phyloP scores from a whole-genome alignment of 1,140 invertebrate genomes.

The Drosophila busckii region DNA sequence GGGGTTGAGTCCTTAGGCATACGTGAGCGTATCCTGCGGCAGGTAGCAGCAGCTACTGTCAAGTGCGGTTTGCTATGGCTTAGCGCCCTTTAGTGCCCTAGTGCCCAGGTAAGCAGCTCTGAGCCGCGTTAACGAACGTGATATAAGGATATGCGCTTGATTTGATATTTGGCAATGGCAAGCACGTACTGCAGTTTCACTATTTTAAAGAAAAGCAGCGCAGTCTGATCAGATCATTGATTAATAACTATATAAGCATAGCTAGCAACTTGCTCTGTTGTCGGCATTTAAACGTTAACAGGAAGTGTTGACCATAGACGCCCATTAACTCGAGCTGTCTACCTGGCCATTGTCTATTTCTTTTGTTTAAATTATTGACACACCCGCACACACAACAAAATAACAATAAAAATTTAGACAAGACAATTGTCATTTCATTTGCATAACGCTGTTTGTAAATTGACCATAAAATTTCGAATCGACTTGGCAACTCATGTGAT shows the following conservation, averaged over 20 bases:
- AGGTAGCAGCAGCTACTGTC: conserved; percentile 27
- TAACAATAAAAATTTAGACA: no score
- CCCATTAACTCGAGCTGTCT: conserved; percentile 1
- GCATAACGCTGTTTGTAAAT: no score
- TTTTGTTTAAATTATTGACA: conserved; percentile 5
- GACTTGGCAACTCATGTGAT: no score
- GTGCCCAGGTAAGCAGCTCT: conserved; percentile 26
- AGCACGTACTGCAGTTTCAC: conserved; percentile 26
- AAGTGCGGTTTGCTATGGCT: conserved; percentile 51
- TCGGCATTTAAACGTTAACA: no score
- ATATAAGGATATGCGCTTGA: conserved; percentile 37
- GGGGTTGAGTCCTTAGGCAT: conserved; percentile 4
- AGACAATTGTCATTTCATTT: conserved; percentile 23
- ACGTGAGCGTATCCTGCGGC: conserved; percentile 34
- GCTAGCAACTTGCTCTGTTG: conserved; percentile 21
- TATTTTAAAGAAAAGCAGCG: conserved; percentile 19
- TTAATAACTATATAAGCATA: conserved; percentile 6
- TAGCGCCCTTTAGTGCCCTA: conserved; percentile 28
- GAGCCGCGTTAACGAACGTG: conserved; percentile 29
- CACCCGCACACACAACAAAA: conserved; percentile 14
- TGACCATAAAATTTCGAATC: no score
- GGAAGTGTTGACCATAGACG: conserved; percentile 22
- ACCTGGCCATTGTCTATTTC: conserved; percentile 7
- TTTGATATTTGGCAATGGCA: conserved; percentile 31
- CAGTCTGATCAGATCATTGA: not conserved